phyloP scores from a whole-genome alignment of 2,888 invertebrate genomes.

The Epicampocera succincta region DNA sequence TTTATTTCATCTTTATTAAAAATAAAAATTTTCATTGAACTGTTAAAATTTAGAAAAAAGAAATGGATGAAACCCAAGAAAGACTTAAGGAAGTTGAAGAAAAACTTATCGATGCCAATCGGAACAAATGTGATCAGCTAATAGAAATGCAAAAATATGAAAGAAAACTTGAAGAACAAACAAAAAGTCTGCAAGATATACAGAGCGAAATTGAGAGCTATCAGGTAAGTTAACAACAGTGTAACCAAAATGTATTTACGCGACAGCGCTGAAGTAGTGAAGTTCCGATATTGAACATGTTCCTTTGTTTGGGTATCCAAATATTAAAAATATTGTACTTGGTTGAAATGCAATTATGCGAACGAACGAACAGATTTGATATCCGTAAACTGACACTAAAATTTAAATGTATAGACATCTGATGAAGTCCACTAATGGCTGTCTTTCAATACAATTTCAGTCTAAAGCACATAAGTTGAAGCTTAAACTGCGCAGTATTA shows the following conservation, averaged over 20 bases:
- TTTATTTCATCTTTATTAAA: no score
- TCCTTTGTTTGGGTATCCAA: no score
- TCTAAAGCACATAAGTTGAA: conserved; percentile 70
- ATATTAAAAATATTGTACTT: no score
- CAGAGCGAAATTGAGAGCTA: conserved; percentile 75
- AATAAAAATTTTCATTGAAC: no score
- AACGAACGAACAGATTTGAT: no score
- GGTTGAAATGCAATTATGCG: no score
- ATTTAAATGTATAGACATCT: no score
- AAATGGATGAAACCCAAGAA: conserved; percentile 79
- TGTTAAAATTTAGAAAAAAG: conserved; percentile 75
- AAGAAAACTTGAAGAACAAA: conserved; percentile 70
- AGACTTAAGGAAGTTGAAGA: conserved; percentile 76
- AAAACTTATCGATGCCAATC: conserved; percentile 78
- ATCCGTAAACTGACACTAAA: no score
- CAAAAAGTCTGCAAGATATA: conserved; percentile 79
- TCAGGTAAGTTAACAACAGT: conserved; percentile 62
- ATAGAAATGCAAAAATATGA: conserved; percentile 64
- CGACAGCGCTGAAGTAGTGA: no score
- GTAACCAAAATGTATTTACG: no score
- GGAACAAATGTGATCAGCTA: conserved; percentile 72
- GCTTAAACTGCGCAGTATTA: conserved; percentile 71
- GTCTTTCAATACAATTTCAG: conserved; percentile 68
- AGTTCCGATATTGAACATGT: no score
- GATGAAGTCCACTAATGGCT: no score